Base-by-base conservation (phyloP, 1,140 invertebrate genomes). In the Drosophila quadrilineata region DNA sequence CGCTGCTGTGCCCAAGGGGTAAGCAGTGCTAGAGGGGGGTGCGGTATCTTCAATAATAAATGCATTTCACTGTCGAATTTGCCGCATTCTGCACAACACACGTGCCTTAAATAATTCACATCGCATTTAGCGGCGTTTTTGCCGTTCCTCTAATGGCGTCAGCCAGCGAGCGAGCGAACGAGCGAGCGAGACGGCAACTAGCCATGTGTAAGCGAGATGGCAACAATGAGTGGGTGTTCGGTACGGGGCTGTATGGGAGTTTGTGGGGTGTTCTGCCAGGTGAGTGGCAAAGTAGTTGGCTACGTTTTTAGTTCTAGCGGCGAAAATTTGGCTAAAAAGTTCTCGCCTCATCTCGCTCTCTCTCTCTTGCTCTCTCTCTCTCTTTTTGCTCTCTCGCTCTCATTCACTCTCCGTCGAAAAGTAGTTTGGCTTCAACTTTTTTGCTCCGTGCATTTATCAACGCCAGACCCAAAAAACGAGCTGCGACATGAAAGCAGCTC, bases 11-110 rank as follows among this genome's bases (percentile, higher is more conserved):
- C 1, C n/a, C n/a, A 17, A 38, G 14, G 22, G 0, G 16, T 12
- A 24, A 31, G 35, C 3, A 28, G 41, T 16, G n/a, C 4, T 2
- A 3, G n/a, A 19, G 38, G 12, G 2, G 22, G 24, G 1, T 5
- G 12, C 16, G 6, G 57, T 71, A 63, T 84, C 77, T 85, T 84
- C 73, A 84, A 84, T 84, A 84, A 84, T 84, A 84, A 84, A 84
- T 84, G 77, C 77, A 84, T 85, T 84, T 84, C 69, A 77, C 77
- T 77, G 79, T 84, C 77, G 77, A 84, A 84, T 84, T 84, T 84
- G 77, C 77, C 77, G 77, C 77, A 84, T 84, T 84, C 65, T 71
- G 79, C 74, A 77, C 79, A 79, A 74, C 74, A 77, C 79, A 84
- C 79, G 79, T 84, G 79, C 79, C 79, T 77, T 84, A 84, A 84